Evolutionary conservation across 2,888 invertebrate species (phyloP), one percentile per base, ranked within the genome.

Genomic region (Lysandra coridon): DNA sequence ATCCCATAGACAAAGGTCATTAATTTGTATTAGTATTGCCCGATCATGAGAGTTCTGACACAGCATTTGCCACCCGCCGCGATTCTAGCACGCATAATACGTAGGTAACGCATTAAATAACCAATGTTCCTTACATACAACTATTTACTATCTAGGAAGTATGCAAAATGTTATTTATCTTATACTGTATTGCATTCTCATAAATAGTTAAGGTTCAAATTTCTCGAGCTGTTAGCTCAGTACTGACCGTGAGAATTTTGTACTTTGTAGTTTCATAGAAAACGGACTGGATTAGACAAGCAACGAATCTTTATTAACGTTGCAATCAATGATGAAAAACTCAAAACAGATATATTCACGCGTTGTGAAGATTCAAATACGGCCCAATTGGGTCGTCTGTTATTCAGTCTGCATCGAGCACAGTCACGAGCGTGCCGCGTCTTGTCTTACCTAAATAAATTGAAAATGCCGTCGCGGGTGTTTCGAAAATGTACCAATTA

Each of bases 41-140:
- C 69, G 69, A 33, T 37, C 69, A 17, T 69, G 69, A 33, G 69
- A 33, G 33, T 12, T 64, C 12, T 64, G 64, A 69, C 33, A 69
- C 69, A 69, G 37, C 69, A 69, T 37, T 69, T 37, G 33, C 33
- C 69, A 69, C 69, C 69, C 69, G 69, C 69, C 33, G 69, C 33
- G 69, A 14, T 14, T 17, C 12, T 69, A 33, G 33, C 33, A 14
- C 37, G 30, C 64, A 69, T 17, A 62, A 62, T 62, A 69, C 69
- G 69, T 69, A 14, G 69, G 69, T 69, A 33, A 33, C 69, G 33
- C 69, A 69, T 69, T 69, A 12, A 14, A 69, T 33, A 17, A 33
- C 69, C 33, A 37, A 69, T 69, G 64, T 30, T 33, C 14, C 33
- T 69, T 69, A 33, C 14, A 69, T 14, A 69, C 33, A 69, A 69